A percentile compares a stretch with the other conserved stretches of the same genome.
Conservation (phyloP, 2,113 vertebrate genomes). For the Trochalopteron elliotii region DNA sequence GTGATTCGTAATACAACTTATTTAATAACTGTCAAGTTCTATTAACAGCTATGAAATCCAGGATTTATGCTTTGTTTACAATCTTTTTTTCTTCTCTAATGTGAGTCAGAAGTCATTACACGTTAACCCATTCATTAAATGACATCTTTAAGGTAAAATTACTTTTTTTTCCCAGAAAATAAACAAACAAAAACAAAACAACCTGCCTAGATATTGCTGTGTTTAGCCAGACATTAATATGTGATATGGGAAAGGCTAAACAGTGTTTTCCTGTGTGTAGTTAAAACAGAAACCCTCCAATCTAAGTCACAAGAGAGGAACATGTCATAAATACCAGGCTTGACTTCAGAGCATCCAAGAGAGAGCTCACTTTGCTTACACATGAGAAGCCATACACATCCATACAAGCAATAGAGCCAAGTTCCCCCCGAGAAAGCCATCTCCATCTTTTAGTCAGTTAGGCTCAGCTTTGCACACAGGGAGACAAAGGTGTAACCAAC, state of each 20-base stretch:
- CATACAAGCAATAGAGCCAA: neutral
- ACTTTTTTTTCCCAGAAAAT: neutral
- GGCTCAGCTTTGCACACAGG: neutral
- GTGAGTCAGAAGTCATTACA: neutral
- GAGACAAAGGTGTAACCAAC: neutral
- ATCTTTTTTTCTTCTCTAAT: neutral
- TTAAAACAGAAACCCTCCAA: neutral
- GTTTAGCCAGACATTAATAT: neutral
- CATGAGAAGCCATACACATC: neutral
- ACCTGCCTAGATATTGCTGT: neutral
- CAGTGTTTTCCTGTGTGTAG: neutral
- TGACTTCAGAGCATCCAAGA: neutral
- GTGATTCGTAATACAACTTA: neutral
- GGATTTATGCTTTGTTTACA: neutral
- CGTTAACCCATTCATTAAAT: neutral
- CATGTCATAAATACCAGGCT: neutral
- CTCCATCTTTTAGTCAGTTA: neutral
- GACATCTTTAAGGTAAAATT: neutral
- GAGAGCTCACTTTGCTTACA: neutral
- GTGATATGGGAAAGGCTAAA: neutral
- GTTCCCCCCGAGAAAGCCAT: neutral
- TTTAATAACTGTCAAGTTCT: neutral
- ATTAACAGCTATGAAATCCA: neutral
- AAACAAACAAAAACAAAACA: neutral
- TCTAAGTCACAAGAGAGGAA: neutral